phyloP scores from a whole-genome alignment of 2,113 vertebrate genomes.

The Micronycteris hirsuta region DNA sequence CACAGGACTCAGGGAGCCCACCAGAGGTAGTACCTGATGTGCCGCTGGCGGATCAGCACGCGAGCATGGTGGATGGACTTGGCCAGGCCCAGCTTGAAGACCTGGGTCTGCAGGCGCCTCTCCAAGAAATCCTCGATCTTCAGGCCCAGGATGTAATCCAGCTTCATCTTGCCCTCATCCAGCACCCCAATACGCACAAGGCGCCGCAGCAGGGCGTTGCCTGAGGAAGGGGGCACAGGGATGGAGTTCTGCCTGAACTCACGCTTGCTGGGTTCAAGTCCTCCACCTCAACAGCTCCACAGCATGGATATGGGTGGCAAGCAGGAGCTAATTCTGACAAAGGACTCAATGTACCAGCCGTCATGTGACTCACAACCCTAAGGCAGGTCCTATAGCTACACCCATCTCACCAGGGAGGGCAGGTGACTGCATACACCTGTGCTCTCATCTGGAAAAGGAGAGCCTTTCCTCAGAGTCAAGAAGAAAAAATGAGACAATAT shows the following conservation, averaged over 20 bases:
- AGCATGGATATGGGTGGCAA: rapidly evolving
- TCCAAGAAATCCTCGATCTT: slow-evolving; percentile 96
- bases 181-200: slow-evolving; percentile 93
- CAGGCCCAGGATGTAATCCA: slow-evolving; percentile 94
- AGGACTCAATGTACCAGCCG: rapidly evolving
- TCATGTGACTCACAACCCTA: not conserved
- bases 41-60: slow-evolving; percentile 94
- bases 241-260: too few species aligned
- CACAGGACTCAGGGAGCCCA: rapidly evolving
- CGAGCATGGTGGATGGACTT: slow-evolving; percentile 95
- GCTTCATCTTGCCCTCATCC: slow-evolving; percentile 96
- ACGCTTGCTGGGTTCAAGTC: not conserved
- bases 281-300: not conserved
- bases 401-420: not conserved
- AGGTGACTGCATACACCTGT: not conserved
- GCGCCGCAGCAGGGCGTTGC: slow-evolving; percentile 91
- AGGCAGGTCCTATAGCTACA: too few species aligned
- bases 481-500: not conserved
- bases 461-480: not conserved
- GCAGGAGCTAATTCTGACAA: not conserved
- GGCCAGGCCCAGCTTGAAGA: slow-evolving; percentile 93
- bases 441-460: not conserved
- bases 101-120: slow-evolving; percentile 93
- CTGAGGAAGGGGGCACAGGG: slow-evolving; percentile 59
- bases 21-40: slow-evolving; percentile 86